phyloP scores from a whole-genome alignment of 1,140 invertebrate species.

The Coenobita brevimanus region DNA sequence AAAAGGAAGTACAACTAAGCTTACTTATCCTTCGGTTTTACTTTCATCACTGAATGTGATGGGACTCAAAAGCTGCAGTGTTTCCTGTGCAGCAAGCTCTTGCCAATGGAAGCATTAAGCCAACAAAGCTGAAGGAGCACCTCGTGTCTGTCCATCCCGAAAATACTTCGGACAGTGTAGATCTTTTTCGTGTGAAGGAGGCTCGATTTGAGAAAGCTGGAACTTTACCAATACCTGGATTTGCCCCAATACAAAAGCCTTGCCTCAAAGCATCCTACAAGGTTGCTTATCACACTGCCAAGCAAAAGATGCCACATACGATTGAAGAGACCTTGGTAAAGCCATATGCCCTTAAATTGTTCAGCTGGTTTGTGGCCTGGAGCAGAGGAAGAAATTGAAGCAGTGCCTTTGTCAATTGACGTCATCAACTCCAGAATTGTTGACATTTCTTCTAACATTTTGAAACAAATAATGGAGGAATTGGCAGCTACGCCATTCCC shows the following conservation, averaged over 20 bases:
- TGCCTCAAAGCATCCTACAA: conserved; percentile 39
- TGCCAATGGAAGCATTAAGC: conserved; percentile 18
- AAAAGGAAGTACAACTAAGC: conserved; percentile 19
- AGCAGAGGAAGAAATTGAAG: conserved; percentile 18
- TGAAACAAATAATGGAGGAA: conserved; percentile 7
- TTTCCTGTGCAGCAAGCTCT: conserved; percentile 19
- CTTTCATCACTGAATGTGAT: not conserved
- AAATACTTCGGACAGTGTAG: not conserved
- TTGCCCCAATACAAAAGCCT: conserved; percentile 52
- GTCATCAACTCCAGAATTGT: conserved; percentile 5
- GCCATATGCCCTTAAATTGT: conserved; percentile 22
- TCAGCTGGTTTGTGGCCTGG: conserved; percentile 25
- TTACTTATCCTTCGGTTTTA: conserved; percentile 54
- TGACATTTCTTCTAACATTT: conserved; percentile 14
- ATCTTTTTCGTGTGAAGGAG: not conserved
- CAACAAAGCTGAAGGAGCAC: conserved; percentile 24
- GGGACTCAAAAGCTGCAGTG: conserved; percentile 30
- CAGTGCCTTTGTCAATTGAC: conserved; percentile 11
- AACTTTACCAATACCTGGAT: conserved; percentile 10
- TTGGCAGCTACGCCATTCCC: conserved; percentile 10
- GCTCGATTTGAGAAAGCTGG: conserved; percentile 15
- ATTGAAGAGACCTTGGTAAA: conserved; percentile 1
- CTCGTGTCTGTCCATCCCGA: not conserved
- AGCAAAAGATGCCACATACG: conserved; percentile 21
- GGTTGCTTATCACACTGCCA: conserved; percentile 8